Evolutionary conservation across 1,140 invertebrate genomes (phyloP), one percentile per base, ranked within the genome.

Genomic region (Ooceraea biroi): DNA sequence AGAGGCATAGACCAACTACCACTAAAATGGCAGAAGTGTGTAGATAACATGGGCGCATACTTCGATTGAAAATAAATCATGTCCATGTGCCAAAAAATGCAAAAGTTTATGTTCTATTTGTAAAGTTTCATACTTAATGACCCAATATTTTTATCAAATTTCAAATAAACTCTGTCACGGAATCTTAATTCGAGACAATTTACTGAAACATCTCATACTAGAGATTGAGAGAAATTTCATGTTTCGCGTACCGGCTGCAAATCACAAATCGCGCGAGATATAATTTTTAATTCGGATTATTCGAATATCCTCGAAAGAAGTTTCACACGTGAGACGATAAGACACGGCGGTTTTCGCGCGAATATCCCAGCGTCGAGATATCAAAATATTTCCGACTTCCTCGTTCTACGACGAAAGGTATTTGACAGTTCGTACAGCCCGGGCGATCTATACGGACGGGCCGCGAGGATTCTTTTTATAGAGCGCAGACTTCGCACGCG

Each of bases 341-440:
- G 14, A 48, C 17, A 25, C 14, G 8, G 44, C 5, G 30, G 22
- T 48, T 50, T 22, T 0, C 27, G 25, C 48, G n/a, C 11, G 41
- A 72, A 57, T 36, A 19, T 8, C 44, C 10, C 1, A 19, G 36
- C 19, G 22, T 58, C 12, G 1, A 3, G 36, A 36, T 12, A 22
- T 61, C 77, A 30, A 83, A 36, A 57, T 74, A 76, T 46, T 50
- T 65, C 14, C 22, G 12, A 12, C 5, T n/a, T 22, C 41, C 58
- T 44, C 69, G 17, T 41, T 5, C 14, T n/a, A 71, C 85, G 61
- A 57, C 25, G 27, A 57, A 27, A 14, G 48, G 14, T 61, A 61
- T 87, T 83, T 86, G 85, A 86, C 85, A 82, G 30, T 41, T 77
- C 78, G 46, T 68, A 86, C 69, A 76, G 85, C 69, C 76, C 78